Evolutionary conservation across 2,888 invertebrate genomes (phyloP).

Genomic region (Netelia melanura): DNA sequence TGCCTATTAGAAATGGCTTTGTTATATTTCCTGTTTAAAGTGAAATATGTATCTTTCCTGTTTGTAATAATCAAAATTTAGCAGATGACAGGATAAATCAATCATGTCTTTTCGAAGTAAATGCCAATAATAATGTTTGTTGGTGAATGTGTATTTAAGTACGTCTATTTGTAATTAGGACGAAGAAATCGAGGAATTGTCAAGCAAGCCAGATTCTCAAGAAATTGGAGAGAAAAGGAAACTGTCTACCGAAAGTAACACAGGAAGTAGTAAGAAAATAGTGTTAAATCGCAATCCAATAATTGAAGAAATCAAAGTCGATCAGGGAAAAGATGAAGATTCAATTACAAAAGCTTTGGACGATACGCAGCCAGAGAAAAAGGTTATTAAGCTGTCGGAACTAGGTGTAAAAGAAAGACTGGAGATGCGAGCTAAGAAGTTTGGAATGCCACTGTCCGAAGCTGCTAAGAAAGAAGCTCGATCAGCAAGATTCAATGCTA

Average conservation of each 20-base stretch:
- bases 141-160: no score
- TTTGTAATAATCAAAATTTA: no score
- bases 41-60: no score
- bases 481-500: constrained; percentile 88
- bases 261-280: constrained; percentile 86
- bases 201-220: constrained; percentile 81
- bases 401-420: constrained; percentile 88
- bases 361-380: constrained; percentile 82
- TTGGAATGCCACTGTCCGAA: constrained; percentile 89
- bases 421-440: constrained; percentile 93
- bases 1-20: constrained; percentile 1
- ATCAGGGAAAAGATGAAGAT: constrained; percentile 73
- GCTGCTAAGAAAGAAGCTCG: constrained; percentile 89
- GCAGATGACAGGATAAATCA: no score
- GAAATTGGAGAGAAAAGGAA: constrained; percentile 79
- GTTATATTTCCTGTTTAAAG: background rate
- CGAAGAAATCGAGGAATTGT: constrained; percentile 83
- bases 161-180: constrained; percentile 74
- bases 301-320: constrained; percentile 80
- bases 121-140: no score
- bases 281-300: constrained; percentile 85
- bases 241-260: constrained; percentile 80
- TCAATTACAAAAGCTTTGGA: constrained; percentile 66
- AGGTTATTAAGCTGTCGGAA: constrained; percentile 87
- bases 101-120: no score